phyloP scores from a whole-genome alignment of 2,888 invertebrate species.

The Oscheius sp. region DNA sequence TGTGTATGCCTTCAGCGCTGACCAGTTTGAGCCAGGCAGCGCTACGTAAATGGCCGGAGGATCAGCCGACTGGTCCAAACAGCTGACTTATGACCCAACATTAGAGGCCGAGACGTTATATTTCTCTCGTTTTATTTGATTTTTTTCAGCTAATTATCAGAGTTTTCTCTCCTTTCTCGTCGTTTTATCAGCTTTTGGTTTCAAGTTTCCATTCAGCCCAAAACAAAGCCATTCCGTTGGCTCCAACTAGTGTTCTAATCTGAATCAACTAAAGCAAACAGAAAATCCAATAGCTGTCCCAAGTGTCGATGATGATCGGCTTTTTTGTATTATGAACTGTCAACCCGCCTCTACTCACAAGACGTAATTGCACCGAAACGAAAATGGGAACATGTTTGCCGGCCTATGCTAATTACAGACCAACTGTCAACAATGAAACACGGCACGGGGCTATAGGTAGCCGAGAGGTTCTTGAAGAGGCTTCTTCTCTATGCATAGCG shows the following conservation, averaged over 20 bases:
- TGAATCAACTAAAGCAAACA: neutral
- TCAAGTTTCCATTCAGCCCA: neutral
- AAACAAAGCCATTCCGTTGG: neutral
- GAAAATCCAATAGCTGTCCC: neutral
- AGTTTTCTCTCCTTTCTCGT: neutral
- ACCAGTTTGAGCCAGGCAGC: neutral
- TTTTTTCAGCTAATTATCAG: neutral
- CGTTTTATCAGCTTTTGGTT: neutral
- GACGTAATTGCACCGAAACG: slow-evolving; percentile 3
- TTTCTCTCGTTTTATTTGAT: too few relatives aligned
- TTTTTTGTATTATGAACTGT: neutral
- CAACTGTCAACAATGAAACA: neutral
- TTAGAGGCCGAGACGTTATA: too few relatives aligned
- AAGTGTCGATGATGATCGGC: too few relatives aligned
- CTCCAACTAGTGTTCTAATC: neutral
- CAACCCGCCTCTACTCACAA: neutral
- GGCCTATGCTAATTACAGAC: slow-evolving; percentile 15
- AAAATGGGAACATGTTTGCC: slow-evolving; percentile 15
- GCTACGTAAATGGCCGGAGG: neutral
- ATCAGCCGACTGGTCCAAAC: slow-evolving; percentile 25
- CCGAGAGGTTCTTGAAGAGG: too few relatives aligned
- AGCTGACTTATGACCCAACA: slow-evolving; percentile 25
- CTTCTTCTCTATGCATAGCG: too few relatives aligned
- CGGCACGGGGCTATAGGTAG: too few relatives aligned
- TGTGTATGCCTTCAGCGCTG: neutral